phyloP scores from a whole-genome alignment of 2,113 vertebrate species.

The Melanotaenia duboulayi region DNA sequence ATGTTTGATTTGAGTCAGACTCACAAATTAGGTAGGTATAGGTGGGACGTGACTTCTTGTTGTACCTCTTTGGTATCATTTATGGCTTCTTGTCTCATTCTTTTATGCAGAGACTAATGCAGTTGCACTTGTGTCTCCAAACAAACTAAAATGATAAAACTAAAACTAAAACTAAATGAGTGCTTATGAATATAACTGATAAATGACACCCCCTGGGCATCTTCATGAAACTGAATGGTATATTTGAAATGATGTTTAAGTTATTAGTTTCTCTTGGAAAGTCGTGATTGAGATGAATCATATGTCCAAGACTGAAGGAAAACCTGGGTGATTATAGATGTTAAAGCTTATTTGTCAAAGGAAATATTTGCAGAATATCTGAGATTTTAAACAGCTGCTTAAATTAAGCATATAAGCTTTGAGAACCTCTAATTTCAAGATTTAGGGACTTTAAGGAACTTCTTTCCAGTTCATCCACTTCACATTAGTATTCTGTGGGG shows the following conservation, averaged over 20 bases:
- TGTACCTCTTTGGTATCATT: not conserved
- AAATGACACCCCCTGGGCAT: not conserved
- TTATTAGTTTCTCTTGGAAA: no score
- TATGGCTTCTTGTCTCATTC: not conserved
- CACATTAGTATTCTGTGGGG: constrained; percentile 70
- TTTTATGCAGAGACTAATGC: not conserved
- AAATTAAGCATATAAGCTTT: constrained; percentile 1
- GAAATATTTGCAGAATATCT: not conserved
- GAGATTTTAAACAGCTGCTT: not conserved
- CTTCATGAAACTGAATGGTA: not conserved
- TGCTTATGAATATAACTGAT: not conserved
- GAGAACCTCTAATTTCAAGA: constrained; percentile 4
- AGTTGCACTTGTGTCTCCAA: not conserved
- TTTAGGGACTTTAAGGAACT: constrained; percentile 7
- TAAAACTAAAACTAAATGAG: not conserved
- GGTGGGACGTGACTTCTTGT: not conserved
- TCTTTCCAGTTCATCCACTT: constrained; percentile 19
- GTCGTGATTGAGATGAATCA: not conserved
- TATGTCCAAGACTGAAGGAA: not conserved
- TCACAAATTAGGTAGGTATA: no score
- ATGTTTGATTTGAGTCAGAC: no score
- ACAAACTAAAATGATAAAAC: not conserved
- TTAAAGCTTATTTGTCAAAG: constrained; percentile 11
- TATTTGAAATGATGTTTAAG: no score
- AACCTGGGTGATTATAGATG: not conserved